Evolutionary conservation across 2,113 vertebrate species (phyloP), one percentile per base, ranked within the genome.

Genomic region (Amphiprion percula): DNA sequence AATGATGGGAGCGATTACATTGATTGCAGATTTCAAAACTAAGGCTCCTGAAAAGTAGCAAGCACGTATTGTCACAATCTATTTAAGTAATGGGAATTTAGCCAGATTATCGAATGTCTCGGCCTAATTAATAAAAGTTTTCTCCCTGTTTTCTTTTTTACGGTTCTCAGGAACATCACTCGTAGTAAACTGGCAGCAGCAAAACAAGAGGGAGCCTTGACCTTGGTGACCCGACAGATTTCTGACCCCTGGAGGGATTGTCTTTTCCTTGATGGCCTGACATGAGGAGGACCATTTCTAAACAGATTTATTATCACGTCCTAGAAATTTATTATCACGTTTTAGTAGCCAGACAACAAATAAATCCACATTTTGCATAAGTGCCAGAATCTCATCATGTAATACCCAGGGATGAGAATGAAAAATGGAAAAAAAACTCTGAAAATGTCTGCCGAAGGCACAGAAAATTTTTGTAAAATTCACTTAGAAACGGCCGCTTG

Each of bases 1-100:
- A 82, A 63, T 2, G 82, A 95, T 93, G 94, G 90, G 90, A 95
- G 93, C 53, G 80, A 95, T 95, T 94, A 96, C 87, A 83, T 59
- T 83, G 87, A 91, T 72, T 85, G 88, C 81, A 85, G 85, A 88
- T 85, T 83, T 85, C 89, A 84, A 87, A 91, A 85, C 83, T 59
- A 71, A 80, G 90, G 52, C 54, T 12, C 23, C 3, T 41, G 54
- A 62, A 65, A 30, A 67, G 46, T 44, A 30, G 24, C 24, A 69
- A 47, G 49, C 58, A 21, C 44, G 46, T 68, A 3, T 30, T 37
- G 10, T 23, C 66, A 65, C 15, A 62, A 33, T 65, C 50, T 39
- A 39, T 72, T 74, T 1, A 16, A 62, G 21, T 23, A 54, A 61
- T 70, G 58, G 47, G 47, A 65, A 70, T 24, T 11, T 17, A 2